These are phyloP conservation scores for Spizaetus ornatus DNA, from an alignment of 2,113 vertebrate species.

Conservation along the genomic window DNA sequence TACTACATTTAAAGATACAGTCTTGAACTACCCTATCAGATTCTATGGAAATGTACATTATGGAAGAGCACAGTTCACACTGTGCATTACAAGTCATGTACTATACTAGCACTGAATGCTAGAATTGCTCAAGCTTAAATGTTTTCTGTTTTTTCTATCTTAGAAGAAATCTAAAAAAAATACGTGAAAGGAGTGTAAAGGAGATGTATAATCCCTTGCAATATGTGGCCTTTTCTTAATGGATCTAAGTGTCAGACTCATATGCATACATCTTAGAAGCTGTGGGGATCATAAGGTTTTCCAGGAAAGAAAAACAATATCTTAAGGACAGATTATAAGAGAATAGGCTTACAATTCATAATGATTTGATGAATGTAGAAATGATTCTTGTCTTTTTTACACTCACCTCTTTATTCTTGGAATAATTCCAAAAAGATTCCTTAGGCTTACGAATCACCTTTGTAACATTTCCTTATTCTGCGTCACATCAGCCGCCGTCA, in stretches of 20 bases:
- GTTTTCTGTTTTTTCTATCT: neutral
- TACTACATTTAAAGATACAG: neutral
- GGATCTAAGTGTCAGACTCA: fast-evolving
- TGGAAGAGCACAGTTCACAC: neutral
- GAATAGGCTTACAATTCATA: neutral
- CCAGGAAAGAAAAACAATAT: neutral
- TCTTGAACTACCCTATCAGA: neutral
- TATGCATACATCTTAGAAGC: neutral
- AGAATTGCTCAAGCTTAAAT: neutral
- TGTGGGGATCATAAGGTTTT: neutral
- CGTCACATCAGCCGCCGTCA: neutral
- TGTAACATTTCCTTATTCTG: neutral
- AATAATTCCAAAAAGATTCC: neutral
- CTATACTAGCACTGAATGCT: neutral
- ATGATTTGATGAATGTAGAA: neutral
- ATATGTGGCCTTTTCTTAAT: neutral
- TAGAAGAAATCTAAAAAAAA: neutral
- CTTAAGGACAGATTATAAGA: neutral
- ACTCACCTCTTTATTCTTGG: neutral
- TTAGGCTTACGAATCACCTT: neutral
- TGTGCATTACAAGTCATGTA: neutral
- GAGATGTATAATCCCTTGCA: neutral
- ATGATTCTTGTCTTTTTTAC: neutral
- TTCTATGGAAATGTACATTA: neutral
- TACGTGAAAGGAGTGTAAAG: neutral